phyloP scores from a whole-genome alignment of 2,797 vertebrate genomes.

The Mionectes olivaceus region DNA sequence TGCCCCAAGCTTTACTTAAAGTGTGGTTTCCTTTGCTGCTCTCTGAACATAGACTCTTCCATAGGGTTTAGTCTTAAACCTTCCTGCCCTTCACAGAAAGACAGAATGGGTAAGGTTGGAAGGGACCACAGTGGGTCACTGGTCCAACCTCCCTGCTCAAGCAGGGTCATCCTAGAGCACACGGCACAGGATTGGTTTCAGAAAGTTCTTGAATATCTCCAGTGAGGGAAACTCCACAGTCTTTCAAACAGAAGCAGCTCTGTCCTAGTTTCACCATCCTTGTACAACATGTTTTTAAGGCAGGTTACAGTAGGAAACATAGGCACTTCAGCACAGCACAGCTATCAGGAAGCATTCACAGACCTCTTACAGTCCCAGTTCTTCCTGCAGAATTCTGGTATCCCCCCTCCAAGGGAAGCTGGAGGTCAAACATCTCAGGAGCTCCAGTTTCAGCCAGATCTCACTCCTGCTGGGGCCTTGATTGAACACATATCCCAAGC shows the following conservation, averaged over 20 bases:
- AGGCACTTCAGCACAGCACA: not conserved
- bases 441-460: not conserved
- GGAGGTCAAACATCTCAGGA: not conserved
- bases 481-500: fast-evolving
- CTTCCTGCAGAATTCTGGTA: not conserved
- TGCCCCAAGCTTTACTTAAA: not conserved
- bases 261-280: not conserved
- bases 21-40: not conserved
- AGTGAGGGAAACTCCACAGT: not conserved
- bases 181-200: not conserved
- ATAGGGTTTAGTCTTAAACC: not conserved
- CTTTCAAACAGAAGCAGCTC: not conserved
- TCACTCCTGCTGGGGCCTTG: not conserved
- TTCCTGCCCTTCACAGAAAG: not conserved
- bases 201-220: not conserved
- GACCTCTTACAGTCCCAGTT: not conserved
- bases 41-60: not conserved
- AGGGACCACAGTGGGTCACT: not conserved
- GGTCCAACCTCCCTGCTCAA: not conserved
- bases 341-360: not conserved
- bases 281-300: not conserved
- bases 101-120: not conserved
- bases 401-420: not conserved
- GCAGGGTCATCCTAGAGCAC: not conserved
- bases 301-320: not conserved